phyloP scores from a whole-genome alignment of 2,113 vertebrate genomes.

The Heloderma charlesbogerti region DNA sequence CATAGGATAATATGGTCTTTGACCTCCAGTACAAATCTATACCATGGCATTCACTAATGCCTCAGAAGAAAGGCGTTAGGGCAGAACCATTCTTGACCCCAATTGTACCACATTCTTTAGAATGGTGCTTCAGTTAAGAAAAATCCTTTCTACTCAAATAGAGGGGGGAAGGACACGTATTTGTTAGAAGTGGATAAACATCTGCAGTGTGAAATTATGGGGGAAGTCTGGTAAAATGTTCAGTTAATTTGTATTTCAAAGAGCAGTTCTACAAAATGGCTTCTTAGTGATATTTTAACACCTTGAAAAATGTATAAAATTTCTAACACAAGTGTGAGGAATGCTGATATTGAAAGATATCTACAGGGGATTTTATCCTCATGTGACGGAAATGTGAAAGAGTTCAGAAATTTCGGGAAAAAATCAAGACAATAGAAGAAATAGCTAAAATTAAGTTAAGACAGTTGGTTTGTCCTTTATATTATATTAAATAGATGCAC shows the following conservation, averaged over 20 bases:
- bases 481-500: no score
- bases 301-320: not conserved
- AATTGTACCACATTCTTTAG: not conserved
- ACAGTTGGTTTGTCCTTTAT: no score
- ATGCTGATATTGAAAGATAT: not conserved
- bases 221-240: not conserved
- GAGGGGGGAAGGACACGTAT: not conserved
- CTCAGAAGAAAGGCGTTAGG: not conserved
- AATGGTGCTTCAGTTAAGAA: not conserved
- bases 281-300: not conserved
- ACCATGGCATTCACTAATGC: not conserved
- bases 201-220: not conserved
- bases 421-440: no score
- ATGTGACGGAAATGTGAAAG: no score
- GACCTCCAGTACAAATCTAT: not conserved
- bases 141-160: not conserved
- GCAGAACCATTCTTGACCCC: not conserved
- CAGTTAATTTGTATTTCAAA: not conserved
- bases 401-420: no score
- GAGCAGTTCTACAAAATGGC: not conserved
- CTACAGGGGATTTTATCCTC: not conserved
- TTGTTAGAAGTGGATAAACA: not conserved
- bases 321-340: not conserved
- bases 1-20: not conserved
- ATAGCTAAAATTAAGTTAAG: no score